Conservation (phyloP, 2,113 vertebrate species). For the Rhombomys opimus region DNA sequence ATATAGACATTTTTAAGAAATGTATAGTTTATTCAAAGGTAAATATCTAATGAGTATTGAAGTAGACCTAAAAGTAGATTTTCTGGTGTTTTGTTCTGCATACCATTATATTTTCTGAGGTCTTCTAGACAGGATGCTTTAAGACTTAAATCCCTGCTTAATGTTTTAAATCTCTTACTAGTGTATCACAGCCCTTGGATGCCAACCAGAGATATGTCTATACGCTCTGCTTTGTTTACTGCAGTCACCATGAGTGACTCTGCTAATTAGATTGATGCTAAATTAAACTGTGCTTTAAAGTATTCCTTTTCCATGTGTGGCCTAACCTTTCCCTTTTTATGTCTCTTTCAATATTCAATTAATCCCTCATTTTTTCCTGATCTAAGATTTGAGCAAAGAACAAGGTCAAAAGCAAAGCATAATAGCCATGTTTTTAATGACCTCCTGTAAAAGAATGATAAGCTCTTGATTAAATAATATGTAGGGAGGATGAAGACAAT, state of each 20-base stretch:
- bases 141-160: constrained; percentile 2
- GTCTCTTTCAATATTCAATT: not conserved
- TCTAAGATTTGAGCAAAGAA: not conserved
- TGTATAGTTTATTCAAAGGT: not conserved
- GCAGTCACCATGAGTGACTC: not conserved
- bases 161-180: not conserved
- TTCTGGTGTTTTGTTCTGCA: not conserved
- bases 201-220: not conserved
- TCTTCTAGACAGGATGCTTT: not conserved
- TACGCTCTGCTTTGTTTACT: not conserved
- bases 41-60: not conserved
- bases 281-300: constrained; percentile 21
- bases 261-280: not conserved
- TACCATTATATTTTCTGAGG: not conserved
- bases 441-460: not conserved
- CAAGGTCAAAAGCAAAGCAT: not conserved
- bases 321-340: not conserved
- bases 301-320: not conserved
- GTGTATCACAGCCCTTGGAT: not conserved
- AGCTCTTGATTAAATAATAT: not conserved
- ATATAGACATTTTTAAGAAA: constrained; percentile 30
- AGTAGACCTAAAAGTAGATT: not conserved
- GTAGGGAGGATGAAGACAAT: not conserved
- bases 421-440: not conserved
- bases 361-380: not conserved